phyloP scores from a whole-genome alignment of 2,888 invertebrate species.

The Trissonchulus sp. region DNA sequence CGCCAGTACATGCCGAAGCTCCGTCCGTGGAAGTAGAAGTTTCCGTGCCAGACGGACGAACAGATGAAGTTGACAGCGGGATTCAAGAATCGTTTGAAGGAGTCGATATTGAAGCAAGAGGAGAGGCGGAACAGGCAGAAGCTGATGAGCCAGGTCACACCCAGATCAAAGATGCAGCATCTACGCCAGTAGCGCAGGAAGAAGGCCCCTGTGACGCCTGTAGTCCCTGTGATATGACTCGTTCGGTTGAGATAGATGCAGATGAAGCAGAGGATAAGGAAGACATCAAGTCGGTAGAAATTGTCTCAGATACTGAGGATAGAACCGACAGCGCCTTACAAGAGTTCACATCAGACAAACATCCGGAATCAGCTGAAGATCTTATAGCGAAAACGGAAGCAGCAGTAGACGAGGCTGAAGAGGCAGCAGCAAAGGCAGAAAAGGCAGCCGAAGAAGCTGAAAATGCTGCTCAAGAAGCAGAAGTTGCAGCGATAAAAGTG shows the following conservation, averaged over 20 bases:
- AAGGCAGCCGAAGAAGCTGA: background rate
- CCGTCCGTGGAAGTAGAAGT: background rate
- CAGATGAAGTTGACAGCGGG: background rate
- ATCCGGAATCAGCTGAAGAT: too few relatives aligned
- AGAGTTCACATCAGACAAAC: too few relatives aligned
- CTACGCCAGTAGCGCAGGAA: too few relatives aligned
- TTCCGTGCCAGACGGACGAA: background rate
- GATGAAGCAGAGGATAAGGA: background rate
- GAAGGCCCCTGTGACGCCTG: too few relatives aligned
- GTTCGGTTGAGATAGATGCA: too few relatives aligned
- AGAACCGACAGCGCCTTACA: too few relatives aligned
- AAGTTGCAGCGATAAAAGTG: background rate
- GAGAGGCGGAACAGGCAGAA: background rate
- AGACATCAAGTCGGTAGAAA: background rate
- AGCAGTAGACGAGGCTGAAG: background rate
- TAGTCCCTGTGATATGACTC: too few relatives aligned
- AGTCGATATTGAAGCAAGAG: background rate
- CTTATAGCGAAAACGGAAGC: background rate
- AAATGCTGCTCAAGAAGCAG: background rate
- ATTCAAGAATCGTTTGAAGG: background rate
- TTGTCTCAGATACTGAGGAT: background rate
- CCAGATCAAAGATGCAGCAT: too few relatives aligned
- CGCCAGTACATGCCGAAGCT: background rate
- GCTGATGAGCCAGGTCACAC: too few relatives aligned
- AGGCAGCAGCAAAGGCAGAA: background rate